Evolutionary conservation across 1,140 invertebrate genomes (phyloP).

Genomic region (Notospermus geniculatus): DNA sequence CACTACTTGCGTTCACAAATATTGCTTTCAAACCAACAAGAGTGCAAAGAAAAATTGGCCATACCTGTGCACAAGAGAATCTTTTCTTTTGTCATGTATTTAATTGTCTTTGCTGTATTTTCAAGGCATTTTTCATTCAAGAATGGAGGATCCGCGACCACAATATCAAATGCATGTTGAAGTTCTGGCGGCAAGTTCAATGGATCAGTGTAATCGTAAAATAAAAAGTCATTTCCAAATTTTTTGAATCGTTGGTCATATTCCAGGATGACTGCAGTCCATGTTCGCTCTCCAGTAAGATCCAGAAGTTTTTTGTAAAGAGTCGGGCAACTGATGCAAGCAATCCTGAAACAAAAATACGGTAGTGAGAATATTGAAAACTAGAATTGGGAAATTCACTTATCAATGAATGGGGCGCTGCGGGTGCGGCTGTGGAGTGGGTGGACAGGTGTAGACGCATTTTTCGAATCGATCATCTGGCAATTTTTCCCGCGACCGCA

Average conservation of each 20-base stretch:
- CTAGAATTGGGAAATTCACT: too few relatives aligned
- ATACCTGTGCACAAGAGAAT: constrained; percentile 86
- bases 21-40: constrained; percentile 3
- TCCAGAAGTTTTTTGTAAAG: constrained; percentile 66
- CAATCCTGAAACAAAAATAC: constrained; percentile 60
- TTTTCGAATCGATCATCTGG: too few relatives aligned
- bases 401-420: too few relatives aligned
- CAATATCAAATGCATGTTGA: constrained; percentile 71
- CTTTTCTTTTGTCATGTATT: constrained; percentile 73
- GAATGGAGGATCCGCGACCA: constrained; percentile 92
- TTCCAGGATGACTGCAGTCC: constrained; percentile 55
- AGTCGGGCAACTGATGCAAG: constrained; percentile 86
- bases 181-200: constrained; percentile 67
- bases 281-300: constrained; percentile 35
- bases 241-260: constrained; percentile 77
- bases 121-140: constrained; percentile 87
- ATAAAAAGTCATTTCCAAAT: constrained; percentile 77
- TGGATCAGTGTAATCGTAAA: constrained; percentile 87
- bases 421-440: too few relatives aligned
- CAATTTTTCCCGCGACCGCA: too few relatives aligned
- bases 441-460: too few relatives aligned
- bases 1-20: constrained; percentile 15
- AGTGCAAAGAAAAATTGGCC: constrained; percentile 1
- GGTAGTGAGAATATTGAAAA: neutral
- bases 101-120: constrained; percentile 77